These are phyloP conservation scores for Drosophila pruinosa DNA, from an alignment of 1,140 invertebrate genomes.

Conservation along the genomic window DNA sequence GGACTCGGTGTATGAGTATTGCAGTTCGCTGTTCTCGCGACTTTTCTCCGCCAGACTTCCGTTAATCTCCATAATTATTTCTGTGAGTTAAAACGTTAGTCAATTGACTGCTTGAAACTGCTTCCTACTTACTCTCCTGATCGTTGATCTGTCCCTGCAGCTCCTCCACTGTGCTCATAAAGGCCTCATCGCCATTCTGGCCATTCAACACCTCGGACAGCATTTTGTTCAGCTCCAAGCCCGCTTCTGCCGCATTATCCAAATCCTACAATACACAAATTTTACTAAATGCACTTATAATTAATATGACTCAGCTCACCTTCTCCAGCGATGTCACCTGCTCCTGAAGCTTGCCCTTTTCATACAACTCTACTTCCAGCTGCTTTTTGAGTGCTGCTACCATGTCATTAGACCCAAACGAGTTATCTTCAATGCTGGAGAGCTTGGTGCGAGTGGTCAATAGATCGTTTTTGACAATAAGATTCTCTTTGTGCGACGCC, in stretches of 20 bases:
- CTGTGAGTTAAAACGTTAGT: conserved; percentile 25
- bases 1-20: conserved; percentile 83
- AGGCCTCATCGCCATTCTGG: conserved; percentile 85
- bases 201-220: conserved; percentile 86
- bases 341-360: conserved; percentile 83
- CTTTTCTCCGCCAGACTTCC: conserved; percentile 83
- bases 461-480: conserved; percentile 86
- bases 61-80: conserved; percentile 84
- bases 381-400: conserved; percentile 86
- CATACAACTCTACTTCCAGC: conserved; percentile 82
- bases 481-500: conserved; percentile 85
- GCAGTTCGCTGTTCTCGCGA: conserved; percentile 84
- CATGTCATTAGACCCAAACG: conserved; percentile 89
- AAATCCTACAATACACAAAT: conserved; percentile 83
- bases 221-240: conserved; percentile 87
- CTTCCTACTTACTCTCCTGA: conserved; percentile 84
- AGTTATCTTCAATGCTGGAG: conserved; percentile 87
- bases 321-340: conserved; percentile 85
- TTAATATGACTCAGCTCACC: conserved; percentile 32
- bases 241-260: conserved; percentile 86
- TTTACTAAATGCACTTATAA: not conserved
- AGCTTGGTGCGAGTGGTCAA: conserved; percentile 86
- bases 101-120: not conserved
- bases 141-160: conserved; percentile 86
- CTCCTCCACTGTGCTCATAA: conserved; percentile 86